Conservation (phyloP, 92 coral and sea anemone species). For the Virgularia gustaviana region DNA sequence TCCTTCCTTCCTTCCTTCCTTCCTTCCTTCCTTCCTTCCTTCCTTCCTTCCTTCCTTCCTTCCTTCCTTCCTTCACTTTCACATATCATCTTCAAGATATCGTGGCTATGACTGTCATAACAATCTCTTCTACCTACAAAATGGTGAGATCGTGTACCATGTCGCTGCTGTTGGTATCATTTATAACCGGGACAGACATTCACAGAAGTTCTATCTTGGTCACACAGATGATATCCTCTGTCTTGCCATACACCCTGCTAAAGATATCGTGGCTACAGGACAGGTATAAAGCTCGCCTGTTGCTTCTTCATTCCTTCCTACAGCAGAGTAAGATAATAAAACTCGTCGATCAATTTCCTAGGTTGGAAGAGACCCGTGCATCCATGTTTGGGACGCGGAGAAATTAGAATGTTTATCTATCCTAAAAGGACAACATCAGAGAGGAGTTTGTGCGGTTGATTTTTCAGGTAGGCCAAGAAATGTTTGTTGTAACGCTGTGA, state of each 20-base stretch:
- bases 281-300: too few relatives aligned
- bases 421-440: conserved; percentile 84
- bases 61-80: too few relatives aligned
- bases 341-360: conserved; percentile 15
- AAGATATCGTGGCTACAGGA: conserved; percentile 91
- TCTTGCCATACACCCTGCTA: conserved; percentile 83
- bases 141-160: conserved; percentile 88
- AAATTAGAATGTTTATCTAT: conserved; percentile 78
- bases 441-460: conserved; percentile 98
- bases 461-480: conserved; percentile 66
- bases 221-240: conserved; percentile 96
- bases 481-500: neutral
- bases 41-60: neutral
- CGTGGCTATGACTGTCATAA: conserved; percentile 98
- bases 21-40: too few relatives aligned
- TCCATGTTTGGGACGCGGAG: conserved; percentile 94
- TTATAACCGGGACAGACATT: conserved; percentile 80
- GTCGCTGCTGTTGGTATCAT: conserved; percentile 96
- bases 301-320: too few relatives aligned
- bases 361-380: conserved; percentile 98
- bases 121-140: conserved; percentile 93
- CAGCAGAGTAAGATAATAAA: too few relatives aligned
- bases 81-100: conserved; percentile 58
- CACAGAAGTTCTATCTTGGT: conserved; percentile 80
- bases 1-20: too few relatives aligned